Conservation (phyloP, 1,140 invertebrate genomes). For the Thaumetopoea pityocampa region DNA sequence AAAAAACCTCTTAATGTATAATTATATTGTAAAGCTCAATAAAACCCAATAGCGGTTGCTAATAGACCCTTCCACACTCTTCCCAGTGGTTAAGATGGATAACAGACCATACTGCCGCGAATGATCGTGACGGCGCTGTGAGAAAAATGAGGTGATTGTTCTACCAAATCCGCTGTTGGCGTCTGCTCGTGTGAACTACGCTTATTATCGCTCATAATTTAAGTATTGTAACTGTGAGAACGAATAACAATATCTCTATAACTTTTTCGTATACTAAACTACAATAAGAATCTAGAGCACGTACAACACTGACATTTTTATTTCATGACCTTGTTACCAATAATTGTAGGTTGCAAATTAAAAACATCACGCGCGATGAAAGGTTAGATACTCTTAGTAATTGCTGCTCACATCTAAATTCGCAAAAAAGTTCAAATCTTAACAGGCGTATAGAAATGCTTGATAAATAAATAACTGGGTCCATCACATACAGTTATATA, state of each 20-base stretch:
- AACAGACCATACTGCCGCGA: constrained; percentile 36
- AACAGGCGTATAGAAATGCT: too few species aligned
- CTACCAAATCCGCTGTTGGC: constrained; percentile 28
- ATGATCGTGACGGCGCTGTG: constrained; percentile 28
- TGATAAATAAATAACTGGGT: too few species aligned
- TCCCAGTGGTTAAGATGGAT: constrained; percentile 15
- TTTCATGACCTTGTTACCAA: constrained; percentile 10
- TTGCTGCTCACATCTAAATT: constrained; percentile 4
- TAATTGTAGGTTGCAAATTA: constrained; percentile 9
- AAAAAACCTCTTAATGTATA: too few species aligned
- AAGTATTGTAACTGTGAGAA: constrained; percentile 36
- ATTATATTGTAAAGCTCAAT: constrained; percentile 11
- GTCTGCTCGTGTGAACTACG: constrained; percentile 34
- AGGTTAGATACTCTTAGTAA: constrained; percentile 7
- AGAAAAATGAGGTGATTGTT: constrained; percentile 48
- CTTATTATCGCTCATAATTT: constrained; percentile 32
- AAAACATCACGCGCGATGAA: constrained; percentile 6
- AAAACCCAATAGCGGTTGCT: constrained; percentile 15
- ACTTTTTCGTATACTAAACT: constrained; percentile 10
- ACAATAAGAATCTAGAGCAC: constrained; percentile 14
- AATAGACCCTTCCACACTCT: constrained; percentile 5
- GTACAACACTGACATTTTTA: constrained; percentile 4
- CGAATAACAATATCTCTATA: constrained; percentile 12
- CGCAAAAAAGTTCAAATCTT: constrained; percentile 22
- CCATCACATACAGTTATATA: constrained; percentile 16